Percentiles rank a stretch among this genome's conserved stretches.
These are phyloP conservation scores for Peromyscus aztecus DNA, from an alignment of 2,797 vertebrate species.

Conservation along the genomic window DNA sequence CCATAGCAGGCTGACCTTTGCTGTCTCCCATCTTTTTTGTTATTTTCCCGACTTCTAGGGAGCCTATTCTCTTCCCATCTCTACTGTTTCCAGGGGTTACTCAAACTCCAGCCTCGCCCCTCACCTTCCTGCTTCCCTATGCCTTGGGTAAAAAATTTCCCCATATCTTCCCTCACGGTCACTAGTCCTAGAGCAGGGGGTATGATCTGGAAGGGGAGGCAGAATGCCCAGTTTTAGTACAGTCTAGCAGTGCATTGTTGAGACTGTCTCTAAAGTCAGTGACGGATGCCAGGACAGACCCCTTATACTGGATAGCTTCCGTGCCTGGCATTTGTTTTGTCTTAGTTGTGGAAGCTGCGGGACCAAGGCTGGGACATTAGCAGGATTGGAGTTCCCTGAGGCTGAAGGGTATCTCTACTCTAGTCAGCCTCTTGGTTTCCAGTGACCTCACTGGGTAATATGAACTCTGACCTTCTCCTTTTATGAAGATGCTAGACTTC, in stretches of 20 bases:
- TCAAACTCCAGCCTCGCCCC: background rate
- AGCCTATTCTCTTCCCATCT: background rate
- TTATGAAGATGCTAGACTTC: background rate
- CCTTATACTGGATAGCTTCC: background rate
- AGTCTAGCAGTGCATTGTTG: background rate
- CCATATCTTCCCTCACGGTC: fast-evolving
- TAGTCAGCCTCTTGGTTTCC: background rate
- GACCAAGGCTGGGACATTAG: background rate
- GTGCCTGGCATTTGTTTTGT: background rate
- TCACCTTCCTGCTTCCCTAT: background rate
- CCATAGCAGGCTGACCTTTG: background rate
- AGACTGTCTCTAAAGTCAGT: background rate
- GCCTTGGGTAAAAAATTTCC: background rate
- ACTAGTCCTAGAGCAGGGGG: fast-evolving
- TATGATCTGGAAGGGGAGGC: too few species aligned
- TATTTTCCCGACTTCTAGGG: background rate
- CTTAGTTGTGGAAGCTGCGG: background rate
- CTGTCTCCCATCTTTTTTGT: background rate
- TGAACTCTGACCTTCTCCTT: background rate
- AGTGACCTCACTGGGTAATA: background rate
- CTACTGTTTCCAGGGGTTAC: background rate
- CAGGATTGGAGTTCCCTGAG: too few species aligned
- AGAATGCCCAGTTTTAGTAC: background rate
- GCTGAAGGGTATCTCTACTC: background rate
- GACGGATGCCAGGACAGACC: background rate